Base-by-base conservation (phyloP, 2,888 invertebrate species). In the Hemithea aestivaria region DNA sequence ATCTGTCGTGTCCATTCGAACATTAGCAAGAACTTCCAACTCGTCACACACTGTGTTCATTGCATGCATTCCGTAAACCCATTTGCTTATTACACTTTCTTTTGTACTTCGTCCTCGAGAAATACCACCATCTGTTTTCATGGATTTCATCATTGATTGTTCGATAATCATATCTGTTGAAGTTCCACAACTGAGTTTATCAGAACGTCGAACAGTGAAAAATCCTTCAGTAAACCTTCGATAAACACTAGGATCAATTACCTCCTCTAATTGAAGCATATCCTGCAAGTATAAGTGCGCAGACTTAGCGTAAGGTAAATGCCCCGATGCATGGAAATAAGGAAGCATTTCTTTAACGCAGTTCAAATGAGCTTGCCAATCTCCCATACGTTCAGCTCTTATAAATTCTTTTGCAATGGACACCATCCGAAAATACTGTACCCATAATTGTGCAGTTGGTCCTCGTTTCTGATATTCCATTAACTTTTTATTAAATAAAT, bases 101-200 rank as follows among this genome's bases (percentile, higher is more conserved):
- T 24, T 24, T 24, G 24, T 24, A 62, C 70, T 66, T 61, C 69
- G 52, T 7, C 68, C 68, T 54, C 61, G 68, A 60, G 68, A 28
- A 53, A 71, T 45, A 51, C 69, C 70, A 49, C 70, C 69, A 58
- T 62, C 58, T 59, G 62, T 68, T n/a, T n/a, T n/a, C n/a, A n/a
- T n/a, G n/a, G n/a, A n/a, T n/a, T n/a, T n/a, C n/a, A n/a, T n/a
- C n/a, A n/a, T 45, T 21, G 55, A 51, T 24, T 58, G 58, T 20
- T 62, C 56, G 39, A 73, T 72, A 1, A 61, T 38, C 68, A 69
- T 69, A 37, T 70, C 72, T 10, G 68, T 63, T 38, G 57, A 68
- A 56, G 61, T 64, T 52, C 68, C 69, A 53, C 60, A 67, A 59
- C 53, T 61, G 7, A 67, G 51, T 69, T 73, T 71, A 28, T 69